A percentile compares a stretch with the other conserved stretches of the same genome.
phyloP scores from a whole-genome alignment of 1,140 invertebrate genomes.

The Orussus abietinus region DNA sequence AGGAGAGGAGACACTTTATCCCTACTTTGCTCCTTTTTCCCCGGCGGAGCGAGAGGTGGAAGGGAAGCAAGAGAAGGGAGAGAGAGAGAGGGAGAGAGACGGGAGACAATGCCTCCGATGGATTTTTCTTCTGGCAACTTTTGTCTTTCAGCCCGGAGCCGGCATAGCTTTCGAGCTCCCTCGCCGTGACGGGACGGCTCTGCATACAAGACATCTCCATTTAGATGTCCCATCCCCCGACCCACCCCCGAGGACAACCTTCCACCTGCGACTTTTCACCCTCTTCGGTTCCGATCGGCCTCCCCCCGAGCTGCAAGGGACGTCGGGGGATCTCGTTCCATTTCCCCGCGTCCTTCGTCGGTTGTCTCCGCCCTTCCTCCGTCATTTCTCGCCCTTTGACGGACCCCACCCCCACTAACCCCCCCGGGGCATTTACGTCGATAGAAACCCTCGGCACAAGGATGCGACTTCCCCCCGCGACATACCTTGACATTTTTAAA shows the following conservation, averaged over 20 bases:
- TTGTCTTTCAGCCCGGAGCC: conserved; percentile 37
- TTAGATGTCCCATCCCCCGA: conserved; percentile 37
- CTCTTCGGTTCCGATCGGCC: conserved; percentile 25
- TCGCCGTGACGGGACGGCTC: conserved; percentile 40
- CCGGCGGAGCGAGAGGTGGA: conserved; percentile 2
- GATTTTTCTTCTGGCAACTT: conserved; percentile 46
- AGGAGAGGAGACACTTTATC: no score
- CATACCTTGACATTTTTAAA: no score
- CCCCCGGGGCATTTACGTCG: no score
- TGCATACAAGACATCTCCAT: conserved; percentile 52
- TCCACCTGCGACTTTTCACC: no score
- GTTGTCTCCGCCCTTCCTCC: conserved; percentile 13
- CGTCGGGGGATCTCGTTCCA: no score
- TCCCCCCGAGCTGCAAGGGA: no score
- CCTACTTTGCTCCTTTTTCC: no score
- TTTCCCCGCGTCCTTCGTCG: no score
- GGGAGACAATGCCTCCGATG: conserved; percentile 30
- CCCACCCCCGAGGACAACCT: not conserved
- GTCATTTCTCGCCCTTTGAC: conserved; percentile 17
- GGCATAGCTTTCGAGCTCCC: conserved; percentile 32
- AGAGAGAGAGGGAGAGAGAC: conserved; percentile 5
- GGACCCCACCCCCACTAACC: no score
- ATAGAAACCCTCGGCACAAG: no score
- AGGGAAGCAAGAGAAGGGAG: not conserved
- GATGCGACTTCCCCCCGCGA: no score